Conservation (phyloP, 2,888 invertebrate genomes). For the Ophion costatus region DNA sequence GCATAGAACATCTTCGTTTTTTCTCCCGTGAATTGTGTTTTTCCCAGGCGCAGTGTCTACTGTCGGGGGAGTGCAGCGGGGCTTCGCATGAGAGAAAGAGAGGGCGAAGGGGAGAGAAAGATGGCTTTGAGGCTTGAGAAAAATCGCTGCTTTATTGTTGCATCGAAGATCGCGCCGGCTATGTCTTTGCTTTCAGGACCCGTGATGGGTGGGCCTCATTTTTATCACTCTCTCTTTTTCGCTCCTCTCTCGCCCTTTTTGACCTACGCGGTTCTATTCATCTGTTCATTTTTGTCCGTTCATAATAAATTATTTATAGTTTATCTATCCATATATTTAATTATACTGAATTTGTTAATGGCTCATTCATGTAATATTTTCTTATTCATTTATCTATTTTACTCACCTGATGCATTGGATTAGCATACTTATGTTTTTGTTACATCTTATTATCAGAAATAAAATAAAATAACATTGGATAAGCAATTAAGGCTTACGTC, state of each 20-base stretch:
- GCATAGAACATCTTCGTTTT: background rate
- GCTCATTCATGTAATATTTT: too few relatives aligned
- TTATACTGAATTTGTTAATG: too few relatives aligned
- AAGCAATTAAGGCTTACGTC: too few relatives aligned
- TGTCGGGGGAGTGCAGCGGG: background rate
- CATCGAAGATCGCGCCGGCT: background rate
- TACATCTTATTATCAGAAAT: too few relatives aligned
- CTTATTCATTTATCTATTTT: too few relatives aligned
- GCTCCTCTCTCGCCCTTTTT: background rate
- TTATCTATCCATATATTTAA: too few relatives aligned
- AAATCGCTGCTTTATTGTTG: constrained; percentile 20
- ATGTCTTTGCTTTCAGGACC: background rate
- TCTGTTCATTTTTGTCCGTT: background rate
- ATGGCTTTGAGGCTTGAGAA: constrained; percentile 6
- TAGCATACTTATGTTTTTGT: too few relatives aligned
- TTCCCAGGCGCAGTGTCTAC: background rate
- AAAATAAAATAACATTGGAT: too few relatives aligned
- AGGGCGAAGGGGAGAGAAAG: background rate
- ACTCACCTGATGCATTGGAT: too few relatives aligned
- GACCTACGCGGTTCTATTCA: background rate
- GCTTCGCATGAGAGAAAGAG: background rate
- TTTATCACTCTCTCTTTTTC: background rate
- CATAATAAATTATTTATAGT: background rate
- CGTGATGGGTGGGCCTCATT: constrained; percentile 51
- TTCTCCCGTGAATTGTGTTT: background rate